Evolutionary conservation across 2,113 vertebrate genomes (phyloP).

Genomic region (Proteles cristata): DNA sequence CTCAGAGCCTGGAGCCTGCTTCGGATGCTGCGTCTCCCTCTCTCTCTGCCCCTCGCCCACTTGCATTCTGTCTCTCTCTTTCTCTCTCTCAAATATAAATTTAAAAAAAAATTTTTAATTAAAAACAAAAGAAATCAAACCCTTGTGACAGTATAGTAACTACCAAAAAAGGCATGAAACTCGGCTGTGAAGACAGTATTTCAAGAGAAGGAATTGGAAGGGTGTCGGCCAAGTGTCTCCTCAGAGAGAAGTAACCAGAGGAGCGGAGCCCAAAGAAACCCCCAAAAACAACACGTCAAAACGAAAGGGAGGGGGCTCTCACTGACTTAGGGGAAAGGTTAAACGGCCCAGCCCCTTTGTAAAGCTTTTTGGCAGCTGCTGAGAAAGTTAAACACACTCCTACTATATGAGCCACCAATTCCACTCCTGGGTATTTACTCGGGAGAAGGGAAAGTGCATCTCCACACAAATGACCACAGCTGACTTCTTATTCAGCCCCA

Average conservation of each 20-base stretch:
- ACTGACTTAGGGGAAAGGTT: rapidly evolving
- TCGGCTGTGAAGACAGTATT: background rate
- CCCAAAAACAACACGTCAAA: background rate
- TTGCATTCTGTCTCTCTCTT: too few species aligned
- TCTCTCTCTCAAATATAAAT: too few species aligned
- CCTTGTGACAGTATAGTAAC: background rate
- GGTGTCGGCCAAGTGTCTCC: background rate
- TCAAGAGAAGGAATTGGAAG: background rate
- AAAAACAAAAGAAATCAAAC: background rate
- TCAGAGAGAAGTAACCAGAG: background rate
- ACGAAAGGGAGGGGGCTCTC: background rate
- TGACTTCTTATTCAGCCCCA: background rate
- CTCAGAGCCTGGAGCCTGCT: too few species aligned
- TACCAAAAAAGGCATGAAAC: background rate
- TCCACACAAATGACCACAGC: background rate
- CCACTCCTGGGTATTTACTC: background rate
- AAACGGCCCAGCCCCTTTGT: rapidly evolving
- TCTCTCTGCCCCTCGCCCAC: too few species aligned
- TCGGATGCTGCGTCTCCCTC: too few species aligned
- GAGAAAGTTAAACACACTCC: background rate
- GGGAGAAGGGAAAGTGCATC: background rate
- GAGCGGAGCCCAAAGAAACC: background rate
- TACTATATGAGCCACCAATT: background rate
- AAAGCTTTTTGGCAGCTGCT: background rate
- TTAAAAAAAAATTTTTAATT: too few species aligned